phyloP scores from a whole-genome alignment of 2,888 invertebrate species.

The Apotomis capreana region DNA sequence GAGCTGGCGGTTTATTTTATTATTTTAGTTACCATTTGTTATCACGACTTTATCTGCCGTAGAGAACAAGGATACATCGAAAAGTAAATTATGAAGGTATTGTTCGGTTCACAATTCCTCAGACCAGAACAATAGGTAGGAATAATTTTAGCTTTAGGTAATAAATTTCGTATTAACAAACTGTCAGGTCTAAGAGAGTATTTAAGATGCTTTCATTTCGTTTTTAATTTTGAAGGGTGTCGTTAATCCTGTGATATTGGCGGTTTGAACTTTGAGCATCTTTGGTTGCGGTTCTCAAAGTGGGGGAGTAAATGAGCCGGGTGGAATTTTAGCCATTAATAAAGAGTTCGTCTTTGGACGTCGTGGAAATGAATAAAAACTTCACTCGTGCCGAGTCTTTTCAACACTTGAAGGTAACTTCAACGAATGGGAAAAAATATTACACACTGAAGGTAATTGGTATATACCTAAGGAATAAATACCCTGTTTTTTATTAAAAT shows the following conservation, averaged over 20 bases:
- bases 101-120: constrained; percentile 75
- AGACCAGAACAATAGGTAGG: constrained; percentile 74
- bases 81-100: constrained; percentile 81
- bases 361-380: constrained; percentile 10
- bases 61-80: constrained; percentile 75
- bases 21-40: constrained; percentile 83
- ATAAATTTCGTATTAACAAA: constrained; percentile 78
- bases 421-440: constrained; percentile 15
- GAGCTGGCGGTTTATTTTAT: constrained; percentile 75
- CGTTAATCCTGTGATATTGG: constrained; percentile 79
- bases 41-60: constrained; percentile 82
- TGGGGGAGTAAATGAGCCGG: constrained; percentile 71
- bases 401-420: background rate
- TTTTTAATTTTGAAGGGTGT: constrained; percentile 75
- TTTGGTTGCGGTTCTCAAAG: constrained; percentile 56
- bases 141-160: constrained; percentile 73
- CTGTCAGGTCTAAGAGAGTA: constrained; percentile 47
- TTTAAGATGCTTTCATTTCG: constrained; percentile 59
- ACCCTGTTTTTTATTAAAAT: too few relatives aligned
- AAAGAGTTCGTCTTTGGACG: constrained; percentile 38
- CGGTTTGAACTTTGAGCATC: constrained; percentile 60
- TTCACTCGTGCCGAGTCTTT: constrained; percentile 14
- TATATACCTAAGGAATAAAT: too few relatives aligned
- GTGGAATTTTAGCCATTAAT: constrained; percentile 55
- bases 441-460: too few relatives aligned